Percentiles rank a stretch among this genome's conserved stretches.
Evolutionary conservation across 2,797 vertebrate genomes (phyloP).

Genomic region (Chaetodon trifasciatus): DNA sequence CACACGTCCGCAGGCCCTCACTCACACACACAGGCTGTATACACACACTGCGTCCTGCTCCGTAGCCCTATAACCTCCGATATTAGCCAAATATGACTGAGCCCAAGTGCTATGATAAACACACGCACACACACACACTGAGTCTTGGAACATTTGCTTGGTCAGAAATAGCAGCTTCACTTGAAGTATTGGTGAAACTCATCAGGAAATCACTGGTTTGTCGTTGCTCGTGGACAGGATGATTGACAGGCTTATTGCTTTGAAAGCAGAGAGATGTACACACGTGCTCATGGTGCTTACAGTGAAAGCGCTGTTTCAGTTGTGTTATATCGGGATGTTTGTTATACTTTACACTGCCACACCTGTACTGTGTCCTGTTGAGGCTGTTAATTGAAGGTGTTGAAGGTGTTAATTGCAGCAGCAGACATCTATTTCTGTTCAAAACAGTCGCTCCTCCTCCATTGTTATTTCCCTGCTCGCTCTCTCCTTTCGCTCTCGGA

Average conservation of each 20-base stretch:
- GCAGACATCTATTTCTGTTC: slow-evolving; percentile 16
- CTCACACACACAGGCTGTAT: slow-evolving; percentile 25
- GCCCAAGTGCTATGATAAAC: slow-evolving; percentile 54
- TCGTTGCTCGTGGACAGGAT: slow-evolving; percentile 9
- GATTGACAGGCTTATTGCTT: slow-evolving; percentile 3
- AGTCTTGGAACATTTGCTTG: slow-evolving; percentile 4
- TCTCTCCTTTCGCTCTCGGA: background rate
- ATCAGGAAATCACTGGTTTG: slow-evolving; percentile 13
- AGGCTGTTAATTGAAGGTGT: slow-evolving; percentile 2
- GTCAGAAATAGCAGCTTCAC: slow-evolving; percentile 4
- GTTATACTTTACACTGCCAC: background rate
- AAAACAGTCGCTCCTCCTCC: background rate
- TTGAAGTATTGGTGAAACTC: slow-evolving; percentile 7
- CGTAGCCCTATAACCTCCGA: slow-evolving; percentile 55
- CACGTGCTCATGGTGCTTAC: background rate
- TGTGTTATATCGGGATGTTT: background rate
- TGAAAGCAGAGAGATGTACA: background rate
- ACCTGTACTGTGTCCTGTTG: background rate
- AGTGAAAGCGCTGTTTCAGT: background rate
- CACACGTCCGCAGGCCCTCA: slow-evolving; percentile 34
- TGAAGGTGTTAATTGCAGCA: slow-evolving; percentile 22
- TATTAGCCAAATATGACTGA: slow-evolving; percentile 60
- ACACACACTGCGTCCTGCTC: slow-evolving; percentile 31
- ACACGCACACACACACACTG: slow-evolving; percentile 25
- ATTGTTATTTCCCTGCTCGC: slow-evolving; percentile 5